Percentiles rank a stretch among this genome's conserved stretches.
Conservation (phyloP, 2,888 invertebrate species). For the Ctenicera cuprea region DNA sequence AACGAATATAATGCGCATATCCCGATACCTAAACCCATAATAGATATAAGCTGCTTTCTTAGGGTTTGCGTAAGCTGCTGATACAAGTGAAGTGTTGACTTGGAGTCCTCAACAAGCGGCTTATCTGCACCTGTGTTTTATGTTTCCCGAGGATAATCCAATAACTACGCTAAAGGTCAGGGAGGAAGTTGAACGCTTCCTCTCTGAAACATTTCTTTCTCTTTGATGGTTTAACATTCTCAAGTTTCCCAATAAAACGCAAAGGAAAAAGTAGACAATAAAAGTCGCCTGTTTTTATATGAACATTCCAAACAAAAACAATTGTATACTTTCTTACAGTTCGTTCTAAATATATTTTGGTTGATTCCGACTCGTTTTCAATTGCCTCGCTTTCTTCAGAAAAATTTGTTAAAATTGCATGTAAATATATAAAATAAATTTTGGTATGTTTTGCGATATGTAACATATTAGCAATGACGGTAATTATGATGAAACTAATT, state of each 20-base stretch:
- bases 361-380: too few relatives aligned
- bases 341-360: neutral
- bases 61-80: constrained; percentile 32
- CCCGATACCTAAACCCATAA: constrained; percentile 42
- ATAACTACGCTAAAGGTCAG: constrained; percentile 48
- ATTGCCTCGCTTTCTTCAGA: too few relatives aligned
- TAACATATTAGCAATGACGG: too few relatives aligned
- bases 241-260: constrained; percentile 40
- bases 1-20: constrained; percentile 38
- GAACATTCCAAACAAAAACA: constrained; percentile 19
- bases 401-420: too few relatives aligned
- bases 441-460: too few relatives aligned
- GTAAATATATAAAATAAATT: too few relatives aligned
- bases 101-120: constrained; percentile 42
- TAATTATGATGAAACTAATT: too few relatives aligned
- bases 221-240: constrained; percentile 38
- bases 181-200: constrained; percentile 21
- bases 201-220: constrained; percentile 24
- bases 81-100: constrained; percentile 50
- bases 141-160: constrained; percentile 48
- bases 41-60: constrained; percentile 46
- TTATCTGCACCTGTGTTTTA: constrained; percentile 53
- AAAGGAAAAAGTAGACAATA: constrained; percentile 27
- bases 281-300: constrained; percentile 28
- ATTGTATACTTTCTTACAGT: neutral